Base-by-base conservation (phyloP, 2,113 vertebrate species). In the Syngnathus scovelli region DNA sequence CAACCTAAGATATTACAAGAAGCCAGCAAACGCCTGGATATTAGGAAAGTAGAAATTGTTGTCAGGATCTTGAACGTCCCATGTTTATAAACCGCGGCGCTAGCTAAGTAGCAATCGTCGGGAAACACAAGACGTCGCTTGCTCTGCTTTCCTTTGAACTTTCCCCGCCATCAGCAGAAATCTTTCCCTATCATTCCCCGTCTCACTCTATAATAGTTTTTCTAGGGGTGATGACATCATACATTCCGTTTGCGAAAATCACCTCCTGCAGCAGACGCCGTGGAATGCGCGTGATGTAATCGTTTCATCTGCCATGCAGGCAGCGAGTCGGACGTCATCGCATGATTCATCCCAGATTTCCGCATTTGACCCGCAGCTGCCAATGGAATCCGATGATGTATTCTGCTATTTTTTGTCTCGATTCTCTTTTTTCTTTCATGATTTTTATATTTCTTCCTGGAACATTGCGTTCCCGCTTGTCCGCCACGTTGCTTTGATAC, bases 231-330 rank as follows among this genome's bases (percentile, higher is more conserved):
- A 67, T 86, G 86, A 86, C 75, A 71, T 84, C 83, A 78, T 80
- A 56, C 83, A 89, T 88, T 90, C 84, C 89, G 68, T 76, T 75
- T 49, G 85, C 44, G 66, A 77, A 87, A 82, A 85, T 88, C 86
- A 83, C 76, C 78, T 83, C 77, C 82, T 62, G 70, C 39, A 71
- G 75, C 74, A 83, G 82, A 70, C 77, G 18, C 11, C 49, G 37
- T 61, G 18, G 27, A 19, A 8, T 23, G 51, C 37, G 62, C 60
- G 54, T 69, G 76, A 64, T 67, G 61, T 69, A 41, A 76, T 62
- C 46, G 5, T 67, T 23, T 68, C 41, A 21, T 36, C 63, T 16
- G 66, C 68, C 68, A 76, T 74, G 74, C 58, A 63, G 66, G 65
- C 70, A n/a, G 37, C 51, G 71, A 73, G 60, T 71, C 10, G 59